phyloP scores from a whole-genome alignment of 35 echinoderm and acorn worm species.

The Ptychodera flava region DNA sequence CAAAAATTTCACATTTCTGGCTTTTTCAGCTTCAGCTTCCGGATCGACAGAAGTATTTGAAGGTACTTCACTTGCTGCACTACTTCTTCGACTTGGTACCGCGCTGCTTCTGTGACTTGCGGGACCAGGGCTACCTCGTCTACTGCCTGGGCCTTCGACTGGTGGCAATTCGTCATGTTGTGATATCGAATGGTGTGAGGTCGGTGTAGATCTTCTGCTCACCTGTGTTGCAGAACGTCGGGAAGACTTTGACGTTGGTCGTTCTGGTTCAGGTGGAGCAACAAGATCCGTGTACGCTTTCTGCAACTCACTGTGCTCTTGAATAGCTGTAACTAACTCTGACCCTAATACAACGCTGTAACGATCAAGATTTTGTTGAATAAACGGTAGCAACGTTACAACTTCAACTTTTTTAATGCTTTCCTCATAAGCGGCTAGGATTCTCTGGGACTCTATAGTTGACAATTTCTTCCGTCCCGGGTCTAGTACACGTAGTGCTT shows the following conservation, averaged over 20 bases:
- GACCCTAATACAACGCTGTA: slow-evolving; percentile 56
- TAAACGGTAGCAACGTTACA: slow-evolving; percentile 64
- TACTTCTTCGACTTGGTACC: slow-evolving; percentile 8
- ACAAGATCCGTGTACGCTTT: slow-evolving; percentile 43
- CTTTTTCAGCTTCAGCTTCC: slow-evolving; percentile 7
- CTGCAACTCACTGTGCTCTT: slow-evolving; percentile 67
- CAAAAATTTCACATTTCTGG: slow-evolving; percentile 32
- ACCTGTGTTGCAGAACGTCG: background rate
- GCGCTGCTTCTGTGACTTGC: slow-evolving; percentile 14
- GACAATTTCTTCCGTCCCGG: slow-evolving; percentile 96
- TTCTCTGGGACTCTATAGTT: slow-evolving; percentile 85
- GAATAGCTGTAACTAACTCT: slow-evolving; percentile 51
- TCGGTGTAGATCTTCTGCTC: slow-evolving; percentile 3
- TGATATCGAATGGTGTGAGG: background rate
- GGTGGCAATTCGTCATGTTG: slow-evolving; percentile 9
- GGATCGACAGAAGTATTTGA: background rate
- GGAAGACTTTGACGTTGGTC: slow-evolving; percentile 19
- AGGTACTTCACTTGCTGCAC: background rate
- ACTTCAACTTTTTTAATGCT: slow-evolving; percentile 77
- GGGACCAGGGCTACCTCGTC: slow-evolving; percentile 5
- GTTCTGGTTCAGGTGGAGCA: slow-evolving; percentile 39
- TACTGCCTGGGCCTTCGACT: slow-evolving; percentile 3
- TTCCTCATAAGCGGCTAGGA: slow-evolving; percentile 80
- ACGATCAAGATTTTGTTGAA: slow-evolving; percentile 66
- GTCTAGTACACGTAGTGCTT: slow-evolving; percentile 87